Conservation (phyloP, 2,797 vertebrate species). For the Cuniculus paca region DNA sequence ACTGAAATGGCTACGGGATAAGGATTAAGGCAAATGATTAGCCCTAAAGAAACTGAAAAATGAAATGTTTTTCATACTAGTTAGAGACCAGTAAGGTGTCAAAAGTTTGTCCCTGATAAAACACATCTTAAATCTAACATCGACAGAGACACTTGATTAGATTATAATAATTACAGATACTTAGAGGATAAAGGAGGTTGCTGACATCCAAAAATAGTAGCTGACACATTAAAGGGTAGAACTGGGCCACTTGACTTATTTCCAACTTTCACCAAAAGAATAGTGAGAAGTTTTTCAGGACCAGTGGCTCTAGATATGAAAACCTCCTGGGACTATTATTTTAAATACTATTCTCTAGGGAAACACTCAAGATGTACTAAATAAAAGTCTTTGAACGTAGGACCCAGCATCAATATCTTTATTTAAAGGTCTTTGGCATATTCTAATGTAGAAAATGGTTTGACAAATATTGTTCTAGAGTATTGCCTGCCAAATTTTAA, state of each 20-base stretch:
- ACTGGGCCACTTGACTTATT: slow-evolving; percentile 4
- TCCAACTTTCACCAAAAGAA: slow-evolving; percentile 40
- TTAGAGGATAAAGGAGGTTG: neutral
- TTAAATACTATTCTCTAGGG: neutral
- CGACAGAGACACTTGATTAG: neutral
- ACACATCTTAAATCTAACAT: slow-evolving; percentile 11
- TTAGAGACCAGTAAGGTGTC: neutral
- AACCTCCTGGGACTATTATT: neutral
- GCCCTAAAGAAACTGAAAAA: neutral
- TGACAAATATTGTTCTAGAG: slow-evolving; percentile 4
- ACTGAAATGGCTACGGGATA: neutral
- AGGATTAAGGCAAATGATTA: neutral
- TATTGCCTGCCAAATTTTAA: neutral
- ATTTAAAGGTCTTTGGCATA: neutral
- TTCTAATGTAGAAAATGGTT: neutral
- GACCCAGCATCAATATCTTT: neutral
- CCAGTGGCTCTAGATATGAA: slow-evolving; percentile 9
- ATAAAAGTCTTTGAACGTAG: neutral
- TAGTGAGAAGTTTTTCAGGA: neutral
- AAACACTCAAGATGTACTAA: neutral
- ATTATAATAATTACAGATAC: neutral
- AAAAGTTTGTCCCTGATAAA: slow-evolving; percentile 24
- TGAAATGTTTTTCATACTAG: neutral
- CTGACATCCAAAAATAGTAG: slow-evolving; percentile 21
- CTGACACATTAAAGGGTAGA: slow-evolving; percentile 5